phyloP scores from a whole-genome alignment of 2,888 invertebrate genomes.

The Cancer borealis region DNA sequence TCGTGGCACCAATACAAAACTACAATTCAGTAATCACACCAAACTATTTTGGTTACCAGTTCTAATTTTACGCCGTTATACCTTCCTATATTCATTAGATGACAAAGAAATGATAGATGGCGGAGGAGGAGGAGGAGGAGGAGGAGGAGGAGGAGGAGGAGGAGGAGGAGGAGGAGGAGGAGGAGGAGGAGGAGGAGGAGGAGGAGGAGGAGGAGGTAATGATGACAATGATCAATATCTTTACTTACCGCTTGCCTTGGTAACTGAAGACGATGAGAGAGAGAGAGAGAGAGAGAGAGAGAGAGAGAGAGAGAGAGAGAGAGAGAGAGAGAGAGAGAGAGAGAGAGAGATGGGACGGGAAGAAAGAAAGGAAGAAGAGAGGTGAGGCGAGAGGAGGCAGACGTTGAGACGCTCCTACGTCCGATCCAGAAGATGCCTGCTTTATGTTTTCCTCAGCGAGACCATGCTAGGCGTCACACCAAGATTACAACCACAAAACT shows the following conservation, averaged over 20 bases:
- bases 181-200: not conserved
- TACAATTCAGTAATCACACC: too few relatives aligned
- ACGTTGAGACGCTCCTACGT: not conserved
- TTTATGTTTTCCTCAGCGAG: not conserved
- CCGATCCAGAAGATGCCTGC: not conserved
- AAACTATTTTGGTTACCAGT: not conserved
- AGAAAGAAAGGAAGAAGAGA: not conserved
- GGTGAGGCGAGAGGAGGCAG: conserved; percentile 40
- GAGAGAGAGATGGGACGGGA: conserved; percentile 36
- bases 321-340: conserved; percentile 46
- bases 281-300: conserved; percentile 62
- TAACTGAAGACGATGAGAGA: not conserved
- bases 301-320: conserved; percentile 28
- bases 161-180: not conserved
- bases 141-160: not conserved
- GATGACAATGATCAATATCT: not conserved
- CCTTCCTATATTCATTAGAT: not conserved
- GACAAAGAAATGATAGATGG: not conserved
- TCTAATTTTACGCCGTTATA: not conserved
- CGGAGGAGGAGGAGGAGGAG: not conserved
- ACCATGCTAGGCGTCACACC: not conserved
- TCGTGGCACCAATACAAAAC: not conserved
- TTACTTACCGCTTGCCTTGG: conserved; percentile 5
- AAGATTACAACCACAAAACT: not conserved
- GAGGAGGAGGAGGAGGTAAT: not conserved